Base-by-base conservation (phyloP, 2,888 invertebrate species). In the Sclerodermus sp. region DNA sequence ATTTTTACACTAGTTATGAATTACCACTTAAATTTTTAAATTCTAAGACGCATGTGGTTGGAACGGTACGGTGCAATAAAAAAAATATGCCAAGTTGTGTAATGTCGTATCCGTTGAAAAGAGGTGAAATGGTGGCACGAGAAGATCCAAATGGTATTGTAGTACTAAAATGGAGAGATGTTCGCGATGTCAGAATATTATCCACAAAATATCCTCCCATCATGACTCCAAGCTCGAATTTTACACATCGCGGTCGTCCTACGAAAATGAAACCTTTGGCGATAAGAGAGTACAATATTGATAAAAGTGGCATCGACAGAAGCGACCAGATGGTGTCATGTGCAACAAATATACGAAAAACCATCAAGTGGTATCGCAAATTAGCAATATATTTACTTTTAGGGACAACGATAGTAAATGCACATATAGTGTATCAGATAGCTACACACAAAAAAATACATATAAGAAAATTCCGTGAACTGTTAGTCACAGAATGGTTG, bases 141-240 rank as follows among this genome's bases (percentile, higher is more conserved):
- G 67, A 70, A 60, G 65, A 70, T 53, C 45, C 62, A 45, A 64
- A 68, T 53, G 67, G 70, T 43, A 67, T 70, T 46, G 66, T 70
- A 36, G 56, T 68, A 30, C 48, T 71, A 48, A 69, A 66, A 50
- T 71, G 67, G 68, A 66, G 55, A n/a, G n/a, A n/a, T n/a, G n/a
- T n/a, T n/a, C n/a, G n/a, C n/a, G n/a, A n/a, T n/a, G n/a, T n/a
- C n/a, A n/a, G n/a, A n/a, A n/a, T n/a, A n/a, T n/a, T n/a, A n/a
- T n/a, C n/a, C n/a, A n/a, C n/a, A n/a, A n/a, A n/a, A n/a, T n/a
- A n/a, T n/a, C n/a, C n/a, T n/a, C n/a, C n/a, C n/a, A n/a, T n/a
- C n/a, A n/a, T n/a, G n/a, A n/a, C n/a, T n/a, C n/a, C n/a, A n/a
- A n/a, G n/a, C n/a, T n/a, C n/a, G n/a, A n/a, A n/a, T n/a, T n/a